phyloP scores from a whole-genome alignment of 2,113 vertebrate species.

The Tringa solitaria region DNA sequence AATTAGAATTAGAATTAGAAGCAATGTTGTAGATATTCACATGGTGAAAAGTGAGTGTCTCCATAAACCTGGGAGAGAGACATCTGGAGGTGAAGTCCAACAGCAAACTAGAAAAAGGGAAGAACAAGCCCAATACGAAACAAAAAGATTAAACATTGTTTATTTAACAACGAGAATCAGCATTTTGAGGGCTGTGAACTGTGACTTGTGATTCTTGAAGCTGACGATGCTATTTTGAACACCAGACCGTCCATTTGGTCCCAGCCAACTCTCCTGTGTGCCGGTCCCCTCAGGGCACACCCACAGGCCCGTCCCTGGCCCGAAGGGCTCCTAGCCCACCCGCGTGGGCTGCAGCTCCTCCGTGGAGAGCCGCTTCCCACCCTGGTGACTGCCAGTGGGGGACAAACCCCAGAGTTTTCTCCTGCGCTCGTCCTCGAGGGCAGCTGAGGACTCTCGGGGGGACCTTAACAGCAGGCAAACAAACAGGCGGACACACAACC shows the following conservation, averaged over 20 bases:
- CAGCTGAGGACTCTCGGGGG: not conserved
- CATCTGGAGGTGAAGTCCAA: not conserved
- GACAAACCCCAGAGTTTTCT: not conserved
- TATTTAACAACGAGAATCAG: not conserved
- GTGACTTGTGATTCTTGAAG: not conserved
- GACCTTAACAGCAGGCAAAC: not conserved
- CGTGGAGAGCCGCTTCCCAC: not conserved
- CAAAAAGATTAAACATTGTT: not conserved
- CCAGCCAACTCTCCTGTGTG: not conserved
- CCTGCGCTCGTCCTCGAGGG: not conserved
- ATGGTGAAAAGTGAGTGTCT: not conserved
- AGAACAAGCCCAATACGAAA: not conserved
- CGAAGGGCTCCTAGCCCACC: not conserved
- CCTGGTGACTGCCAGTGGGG: not conserved
- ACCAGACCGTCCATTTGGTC: not conserved
- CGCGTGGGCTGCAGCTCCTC: not conserved
- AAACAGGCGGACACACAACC: accelerated
- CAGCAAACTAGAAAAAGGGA: not conserved
- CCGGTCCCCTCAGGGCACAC: not conserved
- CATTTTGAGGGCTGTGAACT: not conserved
- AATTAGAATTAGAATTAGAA: not conserved
- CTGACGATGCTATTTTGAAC: not conserved
- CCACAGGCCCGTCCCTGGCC: not conserved
- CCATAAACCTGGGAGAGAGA: not conserved
- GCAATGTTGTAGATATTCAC: not conserved